phyloP scores from a whole-genome alignment of 2,888 invertebrate species.

The Griposia aprilina region DNA sequence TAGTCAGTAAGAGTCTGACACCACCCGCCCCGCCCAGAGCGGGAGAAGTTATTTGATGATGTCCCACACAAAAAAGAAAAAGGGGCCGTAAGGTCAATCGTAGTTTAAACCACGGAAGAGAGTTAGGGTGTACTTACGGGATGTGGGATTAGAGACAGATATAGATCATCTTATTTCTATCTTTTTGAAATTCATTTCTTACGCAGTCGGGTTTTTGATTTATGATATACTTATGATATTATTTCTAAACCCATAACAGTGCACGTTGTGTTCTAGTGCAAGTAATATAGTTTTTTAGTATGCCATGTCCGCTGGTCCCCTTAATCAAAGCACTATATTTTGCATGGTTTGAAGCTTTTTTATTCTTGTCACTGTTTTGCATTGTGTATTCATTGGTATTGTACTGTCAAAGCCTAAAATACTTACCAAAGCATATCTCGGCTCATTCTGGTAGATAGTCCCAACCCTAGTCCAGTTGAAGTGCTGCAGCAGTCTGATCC shows the following conservation, averaged over 20 bases:
- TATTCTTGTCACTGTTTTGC: background rate
- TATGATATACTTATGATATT: no score
- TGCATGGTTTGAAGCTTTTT: background rate
- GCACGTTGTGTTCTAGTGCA: background rate
- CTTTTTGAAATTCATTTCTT: no score
- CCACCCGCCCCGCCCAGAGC: no score
- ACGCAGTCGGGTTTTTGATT: no score
- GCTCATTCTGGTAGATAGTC: constrained; percentile 98
- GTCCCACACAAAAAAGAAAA: no score
- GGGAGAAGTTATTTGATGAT: no score
- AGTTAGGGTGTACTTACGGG: no score
- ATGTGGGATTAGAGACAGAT: no score
- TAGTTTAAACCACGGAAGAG: no score
- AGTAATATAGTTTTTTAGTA: background rate
- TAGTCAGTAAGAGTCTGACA: no score
- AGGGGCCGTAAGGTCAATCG: no score
- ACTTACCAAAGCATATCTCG: constrained; percentile 96
- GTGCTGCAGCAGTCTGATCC: constrained; percentile 95
- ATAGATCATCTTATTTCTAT: no score
- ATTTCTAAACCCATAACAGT: background rate
- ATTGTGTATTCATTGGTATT: background rate
- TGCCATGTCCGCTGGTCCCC: background rate
- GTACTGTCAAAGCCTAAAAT: background rate
- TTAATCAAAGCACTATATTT: background rate
- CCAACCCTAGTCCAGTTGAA: constrained; percentile 99